These are phyloP conservation scores for Prorops nasuta DNA, from an alignment of 1,140 invertebrate species.

Conservation along the genomic window DNA sequence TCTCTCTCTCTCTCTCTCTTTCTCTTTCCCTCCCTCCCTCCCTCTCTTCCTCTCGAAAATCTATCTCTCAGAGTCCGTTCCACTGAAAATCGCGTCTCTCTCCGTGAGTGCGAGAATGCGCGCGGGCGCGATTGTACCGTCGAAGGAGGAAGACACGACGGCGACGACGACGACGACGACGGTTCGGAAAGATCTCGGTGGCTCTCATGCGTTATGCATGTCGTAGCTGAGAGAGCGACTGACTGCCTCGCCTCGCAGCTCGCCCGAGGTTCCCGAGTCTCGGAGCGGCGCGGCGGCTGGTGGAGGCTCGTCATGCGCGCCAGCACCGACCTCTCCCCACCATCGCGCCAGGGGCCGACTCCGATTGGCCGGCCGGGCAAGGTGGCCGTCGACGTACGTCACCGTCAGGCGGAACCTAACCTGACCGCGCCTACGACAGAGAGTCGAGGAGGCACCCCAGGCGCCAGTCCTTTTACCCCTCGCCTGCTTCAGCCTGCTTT, in stretches of 20 bases:
- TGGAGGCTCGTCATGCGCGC: constrained; percentile 47
- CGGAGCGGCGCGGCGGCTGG: constrained; percentile 31
- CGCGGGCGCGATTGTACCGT: constrained; percentile 7
- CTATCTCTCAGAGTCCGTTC: no score
- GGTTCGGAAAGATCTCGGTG: constrained; percentile 42
- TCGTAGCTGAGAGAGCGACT: constrained; percentile 58
- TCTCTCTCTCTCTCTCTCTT: no score
- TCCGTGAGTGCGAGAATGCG: no score
- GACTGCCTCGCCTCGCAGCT: constrained; percentile 56
- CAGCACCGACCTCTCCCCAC: constrained; percentile 37
- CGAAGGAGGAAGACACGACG: neutral
- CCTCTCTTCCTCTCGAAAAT: no score
- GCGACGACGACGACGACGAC: constrained; percentile 6
- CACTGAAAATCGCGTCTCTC: no score
- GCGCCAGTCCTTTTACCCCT: constrained; percentile 34
- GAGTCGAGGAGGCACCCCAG: constrained; percentile 29
- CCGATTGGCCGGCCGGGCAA: constrained; percentile 44
- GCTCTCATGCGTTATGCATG: constrained; percentile 63
- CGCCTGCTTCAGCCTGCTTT: neutral
- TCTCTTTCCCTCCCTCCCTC: no score
- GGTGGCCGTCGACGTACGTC: constrained; percentile 55
- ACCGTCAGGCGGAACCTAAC: constrained; percentile 37
- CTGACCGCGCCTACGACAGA: constrained; percentile 27
- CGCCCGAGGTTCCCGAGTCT: constrained; percentile 47
- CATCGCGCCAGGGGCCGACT: neutral